Evolutionary conservation across 2,888 invertebrate species (phyloP), one percentile per base, ranked within the genome.

Genomic region (Drosophila conformis): DNA sequence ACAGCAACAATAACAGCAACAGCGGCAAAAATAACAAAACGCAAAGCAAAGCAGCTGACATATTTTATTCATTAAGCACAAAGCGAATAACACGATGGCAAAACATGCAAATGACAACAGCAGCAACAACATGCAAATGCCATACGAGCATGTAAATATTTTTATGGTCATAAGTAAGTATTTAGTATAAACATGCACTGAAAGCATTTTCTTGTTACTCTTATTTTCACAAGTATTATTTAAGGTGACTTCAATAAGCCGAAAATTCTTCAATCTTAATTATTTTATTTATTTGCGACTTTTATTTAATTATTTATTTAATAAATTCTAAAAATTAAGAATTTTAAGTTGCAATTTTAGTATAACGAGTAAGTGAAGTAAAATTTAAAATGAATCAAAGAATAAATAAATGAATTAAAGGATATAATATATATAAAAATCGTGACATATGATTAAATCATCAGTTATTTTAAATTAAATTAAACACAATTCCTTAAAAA

Each of bases 141-240:
- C 75, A 82, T 76, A 77, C 72, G 73, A 76, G 80, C 84, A 87
- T 89, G 90, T 83, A 90, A 90, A 86, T 86, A 86, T 87, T 90
- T 90, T 87, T 90, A 87, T 87, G 87, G 87, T 89, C 90, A 87
- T 87, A 87, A 90, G 87, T 87, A 87, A 84, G 87, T 87, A 87
- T 86, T 87, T 83, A 72, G 87, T 78, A 78, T 81, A 77, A 69
- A 62, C 62, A 66, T 57, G 49, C 69, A 71, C 68, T 42, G 68
- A 40, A 58, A 57, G 31, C 42, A 31, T 57, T 31, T 13, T 31
- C 11, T 2, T 25, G 31, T 42, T n/a, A 21, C n/a, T 4, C 6
- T 15, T 13, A 8, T 2, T 40, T 27, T 53, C 4, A 11, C 15
- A 40, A 21, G 8, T 57, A 13, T 27, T 29, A 15, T 21, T 38